A percentile compares a stretch with the other conserved stretches of the same genome.
Evolutionary conservation across 2,888 invertebrate species (phyloP).

Genomic region (Julus scanicus): DNA sequence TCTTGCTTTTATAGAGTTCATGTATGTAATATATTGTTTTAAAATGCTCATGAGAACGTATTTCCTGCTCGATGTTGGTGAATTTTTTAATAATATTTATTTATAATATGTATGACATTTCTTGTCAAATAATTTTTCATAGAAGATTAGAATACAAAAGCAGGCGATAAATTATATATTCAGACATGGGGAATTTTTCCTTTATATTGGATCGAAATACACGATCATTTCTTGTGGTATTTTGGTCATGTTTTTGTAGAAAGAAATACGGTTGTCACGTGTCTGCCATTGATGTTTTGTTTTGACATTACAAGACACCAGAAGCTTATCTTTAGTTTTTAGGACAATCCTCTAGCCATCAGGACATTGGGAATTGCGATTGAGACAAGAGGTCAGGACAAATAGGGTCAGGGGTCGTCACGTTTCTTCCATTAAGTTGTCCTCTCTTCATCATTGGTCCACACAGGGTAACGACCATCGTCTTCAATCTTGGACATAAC

Average conservation of each 20-base stretch:
- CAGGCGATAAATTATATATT: too few relatives aligned
- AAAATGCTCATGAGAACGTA: too few relatives aligned
- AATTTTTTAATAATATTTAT: too few relatives aligned
- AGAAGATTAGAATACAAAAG: too few relatives aligned
- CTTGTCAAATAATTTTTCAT: too few relatives aligned
- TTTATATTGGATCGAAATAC: not conserved
- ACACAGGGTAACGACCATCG: slow-evolving; percentile 14
- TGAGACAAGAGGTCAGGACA: slow-evolving; percentile 15
- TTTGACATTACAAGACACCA: not conserved
- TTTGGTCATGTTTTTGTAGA: not conserved
- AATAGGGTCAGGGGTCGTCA: not conserved
- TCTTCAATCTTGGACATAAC: slow-evolving; percentile 19
- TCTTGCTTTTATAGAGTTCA: too few relatives aligned
- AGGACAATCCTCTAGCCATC: not conserved
- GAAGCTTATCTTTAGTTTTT: not conserved
- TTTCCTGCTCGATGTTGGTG: too few relatives aligned
- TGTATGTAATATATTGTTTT: too few relatives aligned
- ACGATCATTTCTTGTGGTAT: not conserved
- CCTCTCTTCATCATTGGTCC: slow-evolving; percentile 9
- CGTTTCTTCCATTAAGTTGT: not conserved
- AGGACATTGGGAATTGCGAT: slow-evolving; percentile 4
- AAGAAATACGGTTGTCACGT: not conserved
- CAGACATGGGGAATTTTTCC: too few relatives aligned
- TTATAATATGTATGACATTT: too few relatives aligned
- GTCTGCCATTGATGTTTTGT: not conserved